Base-by-base conservation (phyloP, 1,140 invertebrate genomes). In the Colletes latitarsis region DNA sequence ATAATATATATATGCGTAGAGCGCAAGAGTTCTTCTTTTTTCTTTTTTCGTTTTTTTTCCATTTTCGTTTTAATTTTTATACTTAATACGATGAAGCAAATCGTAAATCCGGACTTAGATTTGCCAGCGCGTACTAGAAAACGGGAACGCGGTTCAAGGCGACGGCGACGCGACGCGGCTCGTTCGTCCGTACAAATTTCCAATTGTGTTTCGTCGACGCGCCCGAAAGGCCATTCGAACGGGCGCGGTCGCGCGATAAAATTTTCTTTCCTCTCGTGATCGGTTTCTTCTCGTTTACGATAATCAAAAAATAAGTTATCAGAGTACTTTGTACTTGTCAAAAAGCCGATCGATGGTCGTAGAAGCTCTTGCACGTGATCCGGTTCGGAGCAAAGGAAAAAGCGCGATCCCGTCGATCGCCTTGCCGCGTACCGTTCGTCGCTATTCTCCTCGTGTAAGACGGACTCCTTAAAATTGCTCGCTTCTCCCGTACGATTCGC, bases 1-100 rank as follows among this genome's bases (percentile, higher is more conserved):
- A 75, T 83, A 77, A 77, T 81, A 84, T 83, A 83, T 84, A 84
- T 85, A 84, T 77, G 78, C 82, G 64, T 84, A 85, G 77, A 84
- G 77, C 77, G 82, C 77, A 85, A 85, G 82, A 85, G 82, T 86
- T 30, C 74, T 78, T 86, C 57, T 55, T 63, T 46, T 63, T 57
- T 76, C 49, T 76, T 60, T 53, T 43, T 52, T 63, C 12, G 10
- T 49, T 49, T 49, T 49, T 49, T 49, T 49, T 49, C 10, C 49
- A 12, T 49, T 49, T 49, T 49, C 10, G 55, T 63, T 43, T 62
- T 64, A 8, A 58, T 17, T 57, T 81, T 77, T 52, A 86, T 85
- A 82, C 73, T 80, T 80, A 67, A 67, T 15, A 67, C 81, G 79
- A 41, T 60, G 55, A 85, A 86, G 83, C 81, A 86, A 82, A 83